These are phyloP conservation scores for Strigamia maritima DNA, from an alignment of 2,888 invertebrate species.

Conservation along the genomic window DNA sequence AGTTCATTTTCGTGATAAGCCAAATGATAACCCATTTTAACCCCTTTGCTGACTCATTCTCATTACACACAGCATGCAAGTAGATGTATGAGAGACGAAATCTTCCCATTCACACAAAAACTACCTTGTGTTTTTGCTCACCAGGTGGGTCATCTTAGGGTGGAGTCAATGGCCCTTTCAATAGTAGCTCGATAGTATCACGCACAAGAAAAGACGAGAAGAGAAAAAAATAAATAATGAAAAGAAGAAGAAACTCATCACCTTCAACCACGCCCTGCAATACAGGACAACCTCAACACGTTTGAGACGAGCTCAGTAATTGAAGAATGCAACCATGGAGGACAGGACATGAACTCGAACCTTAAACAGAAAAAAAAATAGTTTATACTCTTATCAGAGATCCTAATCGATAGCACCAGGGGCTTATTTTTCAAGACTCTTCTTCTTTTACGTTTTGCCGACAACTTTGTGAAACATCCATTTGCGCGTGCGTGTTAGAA, in stretches of 20 bases:
- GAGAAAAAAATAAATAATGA: neutral
- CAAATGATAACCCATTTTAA: neutral
- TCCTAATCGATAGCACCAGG: neutral
- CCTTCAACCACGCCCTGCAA: neutral
- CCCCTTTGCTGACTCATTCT: neutral
- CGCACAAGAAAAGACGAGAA: neutral
- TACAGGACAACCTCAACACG: constrained; percentile 4
- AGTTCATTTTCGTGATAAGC: neutral
- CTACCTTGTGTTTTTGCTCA: neutral
- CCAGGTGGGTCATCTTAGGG: constrained; percentile 5
- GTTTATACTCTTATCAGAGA: neutral
- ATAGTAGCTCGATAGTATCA: neutral
- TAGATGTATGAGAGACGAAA: neutral
- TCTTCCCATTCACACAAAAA: neutral
- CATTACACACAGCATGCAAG: constrained; percentile 5
- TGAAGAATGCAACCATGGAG: constrained; percentile 1
- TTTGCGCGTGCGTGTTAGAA: neutral
- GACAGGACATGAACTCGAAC: neutral
- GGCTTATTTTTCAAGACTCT: neutral
- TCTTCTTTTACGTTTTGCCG: neutral
- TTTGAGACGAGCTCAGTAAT: neutral
- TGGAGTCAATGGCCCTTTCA: neutral
- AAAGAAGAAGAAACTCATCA: constrained; percentile 15
- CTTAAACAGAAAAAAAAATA: neutral
- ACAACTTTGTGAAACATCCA: neutral